phyloP scores from a whole-genome alignment of 2,113 vertebrate species.

The Callocephalon fimbriatum region DNA sequence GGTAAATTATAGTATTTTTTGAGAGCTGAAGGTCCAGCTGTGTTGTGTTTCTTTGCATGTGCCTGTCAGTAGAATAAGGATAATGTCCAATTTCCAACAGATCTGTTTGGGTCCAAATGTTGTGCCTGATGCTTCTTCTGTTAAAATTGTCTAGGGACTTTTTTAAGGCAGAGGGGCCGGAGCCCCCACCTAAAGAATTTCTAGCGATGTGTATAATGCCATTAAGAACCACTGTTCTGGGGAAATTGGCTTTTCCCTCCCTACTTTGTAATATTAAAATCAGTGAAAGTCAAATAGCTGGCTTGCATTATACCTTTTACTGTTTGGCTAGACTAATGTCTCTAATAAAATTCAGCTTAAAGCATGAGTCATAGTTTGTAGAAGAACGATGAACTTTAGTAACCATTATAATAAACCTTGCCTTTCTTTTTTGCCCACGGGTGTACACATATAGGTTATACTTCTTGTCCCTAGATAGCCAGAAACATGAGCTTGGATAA shows the following conservation, averaged over 20 bases:
- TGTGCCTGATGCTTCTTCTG: background rate
- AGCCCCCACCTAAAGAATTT: background rate
- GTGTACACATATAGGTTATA: background rate
- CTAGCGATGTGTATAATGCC: background rate
- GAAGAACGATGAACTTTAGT: background rate
- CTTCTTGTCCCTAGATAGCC: background rate
- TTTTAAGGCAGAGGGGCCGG: accelerated
- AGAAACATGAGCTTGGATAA: background rate
- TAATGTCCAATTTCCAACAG: background rate
- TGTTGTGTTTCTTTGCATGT: background rate
- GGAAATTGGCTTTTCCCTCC: background rate
- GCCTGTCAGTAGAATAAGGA: background rate
- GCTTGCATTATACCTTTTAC: background rate
- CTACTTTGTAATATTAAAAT: background rate
- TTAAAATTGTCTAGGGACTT: background rate
- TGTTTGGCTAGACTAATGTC: slow-evolving; percentile 23
- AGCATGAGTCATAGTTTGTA: slow-evolving; percentile 30
- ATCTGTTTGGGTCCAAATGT: background rate
- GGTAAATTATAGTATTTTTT: background rate
- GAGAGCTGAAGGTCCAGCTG: background rate
- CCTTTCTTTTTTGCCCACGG: background rate
- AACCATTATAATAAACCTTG: background rate
- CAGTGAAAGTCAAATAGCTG: background rate
- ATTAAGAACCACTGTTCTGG: background rate
- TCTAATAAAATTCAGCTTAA: slow-evolving; percentile 41